Percentiles rank a stretch among this genome's conserved stretches.
These are phyloP conservation scores for Lepisosteus osseus DNA, from an alignment of 2,113 vertebrate genomes.

Conservation along the genomic window DNA sequence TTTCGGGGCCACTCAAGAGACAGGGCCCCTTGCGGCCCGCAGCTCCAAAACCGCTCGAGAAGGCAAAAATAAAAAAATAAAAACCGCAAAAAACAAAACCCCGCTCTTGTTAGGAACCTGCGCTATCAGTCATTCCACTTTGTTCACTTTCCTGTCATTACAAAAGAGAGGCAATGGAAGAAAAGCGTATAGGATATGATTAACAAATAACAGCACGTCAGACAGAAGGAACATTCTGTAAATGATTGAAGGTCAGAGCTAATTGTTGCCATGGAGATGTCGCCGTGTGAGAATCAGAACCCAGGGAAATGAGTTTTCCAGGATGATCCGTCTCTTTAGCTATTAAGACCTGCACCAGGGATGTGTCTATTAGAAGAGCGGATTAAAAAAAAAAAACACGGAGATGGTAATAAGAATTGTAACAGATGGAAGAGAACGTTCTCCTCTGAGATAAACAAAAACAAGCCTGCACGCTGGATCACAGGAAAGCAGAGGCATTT, in stretches of 20 bases:
- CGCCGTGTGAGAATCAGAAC: conserved; percentile 42
- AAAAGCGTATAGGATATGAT: conserved; percentile 16
- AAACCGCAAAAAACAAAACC: neutral
- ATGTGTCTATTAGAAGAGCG: conserved; percentile 1
- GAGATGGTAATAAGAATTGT: neutral
- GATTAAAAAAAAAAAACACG: neutral
- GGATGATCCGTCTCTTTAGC: conserved; percentile 27
- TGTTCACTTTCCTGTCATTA: conserved; percentile 16
- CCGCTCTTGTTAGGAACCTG: neutral
- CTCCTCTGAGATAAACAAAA: neutral
- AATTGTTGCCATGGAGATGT: conserved; percentile 64
- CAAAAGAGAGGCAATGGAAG: conserved; percentile 11
- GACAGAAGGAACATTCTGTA: conserved; percentile 48
- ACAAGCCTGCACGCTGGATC: neutral
- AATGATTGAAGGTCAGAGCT: conserved; percentile 63
- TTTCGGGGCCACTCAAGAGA: neutral
- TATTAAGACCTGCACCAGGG: conserved; percentile 17
- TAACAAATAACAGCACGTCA: conserved; percentile 21
- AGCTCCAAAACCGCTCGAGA: neutral
- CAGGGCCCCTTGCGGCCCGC: neutral
- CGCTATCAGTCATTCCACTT: conserved; percentile 8
- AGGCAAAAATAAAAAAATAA: conserved; percentile 1
- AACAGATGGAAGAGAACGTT: neutral
- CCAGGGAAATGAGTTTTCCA: conserved; percentile 27
- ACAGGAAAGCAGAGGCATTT: too few relatives aligned